phyloP scores from a whole-genome alignment of 2,888 invertebrate species.

The Xanthia icteritia region DNA sequence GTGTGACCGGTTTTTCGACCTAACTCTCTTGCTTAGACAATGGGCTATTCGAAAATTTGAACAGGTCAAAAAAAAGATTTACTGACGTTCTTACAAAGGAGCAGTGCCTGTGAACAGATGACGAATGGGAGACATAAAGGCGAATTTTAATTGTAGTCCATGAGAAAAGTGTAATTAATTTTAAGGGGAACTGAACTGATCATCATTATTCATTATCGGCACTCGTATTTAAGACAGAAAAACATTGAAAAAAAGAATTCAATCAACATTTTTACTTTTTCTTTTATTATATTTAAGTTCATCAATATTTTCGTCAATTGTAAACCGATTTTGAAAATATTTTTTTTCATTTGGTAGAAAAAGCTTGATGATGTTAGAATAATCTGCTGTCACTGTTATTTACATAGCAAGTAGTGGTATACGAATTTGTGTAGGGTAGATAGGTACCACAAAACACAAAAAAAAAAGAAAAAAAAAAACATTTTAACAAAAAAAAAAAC shows the following conservation, averaged over 20 bases:
- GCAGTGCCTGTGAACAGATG: neutral
- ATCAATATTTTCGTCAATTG: too few relatives aligned
- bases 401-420: neutral
- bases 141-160: constrained; percentile 11
- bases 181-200: neutral
- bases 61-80: neutral
- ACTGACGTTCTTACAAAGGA: constrained; percentile 10
- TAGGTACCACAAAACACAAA: neutral
- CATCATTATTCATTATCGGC: neutral
- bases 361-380: too few relatives aligned
- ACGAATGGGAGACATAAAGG: constrained; percentile 10
- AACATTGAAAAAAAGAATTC: neutral
- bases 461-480: neutral
- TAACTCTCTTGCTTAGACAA: constrained; percentile 47
- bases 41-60: constrained; percentile 35
- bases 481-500: too few relatives aligned
- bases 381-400: neutral
- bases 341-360: too few relatives aligned
- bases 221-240: neutral
- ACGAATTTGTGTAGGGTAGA: neutral
- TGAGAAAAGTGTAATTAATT: neutral
- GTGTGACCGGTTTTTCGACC: neutral
- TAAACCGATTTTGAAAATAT: too few relatives aligned
- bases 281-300: neutral
- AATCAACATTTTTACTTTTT: neutral